phyloP scores from a whole-genome alignment of 2,797 vertebrate species.

The Amblyopsis hoosieri region DNA sequence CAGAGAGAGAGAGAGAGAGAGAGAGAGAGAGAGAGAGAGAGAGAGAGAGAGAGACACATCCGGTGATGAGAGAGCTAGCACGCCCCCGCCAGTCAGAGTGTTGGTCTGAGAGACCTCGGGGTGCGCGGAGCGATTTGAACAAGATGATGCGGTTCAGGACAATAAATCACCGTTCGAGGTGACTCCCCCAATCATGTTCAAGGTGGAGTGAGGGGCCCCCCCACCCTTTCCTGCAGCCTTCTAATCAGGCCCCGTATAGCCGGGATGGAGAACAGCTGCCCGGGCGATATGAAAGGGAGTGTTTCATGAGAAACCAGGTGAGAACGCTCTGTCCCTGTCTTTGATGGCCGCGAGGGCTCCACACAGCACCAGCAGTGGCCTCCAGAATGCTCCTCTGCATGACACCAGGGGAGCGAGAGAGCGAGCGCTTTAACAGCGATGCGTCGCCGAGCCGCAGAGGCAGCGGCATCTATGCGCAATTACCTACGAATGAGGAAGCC shows the following conservation, averaged over 20 bases:
- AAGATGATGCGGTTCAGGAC: conserved; percentile 18
- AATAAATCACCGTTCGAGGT: conserved; percentile 60
- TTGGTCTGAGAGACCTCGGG: not conserved
- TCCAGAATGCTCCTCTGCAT: not conserved
- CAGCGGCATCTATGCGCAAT: not conserved
- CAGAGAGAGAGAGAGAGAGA: too few species aligned
- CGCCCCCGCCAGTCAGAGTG: not conserved
- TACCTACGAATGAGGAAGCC: not conserved
- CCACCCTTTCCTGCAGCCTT: conserved; percentile 42
- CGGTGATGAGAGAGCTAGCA: conserved; percentile 3
- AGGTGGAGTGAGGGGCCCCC: not conserved
- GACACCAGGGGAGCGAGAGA: conserved; percentile 1
- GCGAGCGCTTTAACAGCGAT: not conserved
- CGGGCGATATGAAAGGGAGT: conserved; percentile 50
- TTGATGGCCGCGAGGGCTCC: conserved; percentile 25
- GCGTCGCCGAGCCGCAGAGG: not conserved
- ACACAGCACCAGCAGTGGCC: conserved; percentile 25
- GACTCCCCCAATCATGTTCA: conserved; percentile 22
- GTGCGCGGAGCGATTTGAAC: conserved; percentile 21
- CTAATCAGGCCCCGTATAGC: conserved; percentile 53
- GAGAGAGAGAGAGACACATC: not conserved
- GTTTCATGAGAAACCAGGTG: conserved; percentile 67
- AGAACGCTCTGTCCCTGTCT: conserved; percentile 53
- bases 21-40: too few species aligned
- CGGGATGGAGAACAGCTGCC: conserved; percentile 66